Base-by-base conservation (phyloP, 2,113 vertebrate species). In the Tonatia bakeri region DNA sequence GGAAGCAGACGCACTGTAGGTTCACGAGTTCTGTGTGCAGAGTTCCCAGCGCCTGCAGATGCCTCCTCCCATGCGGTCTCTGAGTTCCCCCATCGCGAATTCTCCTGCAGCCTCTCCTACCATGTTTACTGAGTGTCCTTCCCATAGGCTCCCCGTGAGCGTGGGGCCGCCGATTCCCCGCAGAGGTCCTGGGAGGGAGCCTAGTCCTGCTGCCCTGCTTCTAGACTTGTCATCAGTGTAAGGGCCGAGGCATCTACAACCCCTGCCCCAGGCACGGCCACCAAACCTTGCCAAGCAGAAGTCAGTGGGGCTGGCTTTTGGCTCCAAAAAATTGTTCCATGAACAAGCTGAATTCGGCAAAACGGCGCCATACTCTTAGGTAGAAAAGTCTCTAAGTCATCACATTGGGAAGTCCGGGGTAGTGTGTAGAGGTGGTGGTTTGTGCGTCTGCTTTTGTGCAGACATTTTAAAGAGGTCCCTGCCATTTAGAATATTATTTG, bases 211-310 rank as follows among this genome's bases (percentile, higher is more conserved):
- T 9, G 73, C 43, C 82, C n/a, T 15, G 70, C 38, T 75, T 91
- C 65, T 16, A 92, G 93, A 97, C 95, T 96, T 96, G 96, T 97
- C 85, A 75, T 91, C 56, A 22, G 26, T 72, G 76, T 83, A 93
- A 81, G 84, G 83, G 86, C 33, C 4, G 0, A 90, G 94, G 93
- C 90, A 97, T 98, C 95, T 97, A 96, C 79, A 52, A 24, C 28
- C 2, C 19, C 38, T 0, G 12, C 26, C 65, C 61, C 50, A 7
- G 1, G 14, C 10, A 97, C 64, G 87, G 94, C 95, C 94, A 52
- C 84, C 97, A 90, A 97, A 96, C 75, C 95, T 98, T 91, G 96
- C 92, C 82, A 92, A 97, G 93, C 90, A 87, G 65, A 96, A 98
- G 97, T 67, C 50, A 81, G 8, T 10, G 33, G 61, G 76, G 65